Conservation (phyloP, 1,140 invertebrate genomes). For the Mactra quadrangularis region DNA sequence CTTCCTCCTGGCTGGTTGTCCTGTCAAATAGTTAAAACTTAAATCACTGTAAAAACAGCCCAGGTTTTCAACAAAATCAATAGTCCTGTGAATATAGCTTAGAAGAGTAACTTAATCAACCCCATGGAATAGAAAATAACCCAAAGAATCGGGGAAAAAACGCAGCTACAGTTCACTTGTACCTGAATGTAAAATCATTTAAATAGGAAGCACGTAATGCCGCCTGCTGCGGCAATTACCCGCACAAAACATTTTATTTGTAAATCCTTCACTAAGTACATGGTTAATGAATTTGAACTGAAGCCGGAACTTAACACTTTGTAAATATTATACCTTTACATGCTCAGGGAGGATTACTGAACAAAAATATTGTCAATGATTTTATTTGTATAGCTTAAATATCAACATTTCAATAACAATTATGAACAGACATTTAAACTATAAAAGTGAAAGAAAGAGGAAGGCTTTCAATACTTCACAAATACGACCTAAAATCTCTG, state of each 20-base stretch:
- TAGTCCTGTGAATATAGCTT: no score
- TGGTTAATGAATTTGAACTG: slow-evolving; percentile 15
- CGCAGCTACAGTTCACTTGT: no score
- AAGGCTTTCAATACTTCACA: no score
- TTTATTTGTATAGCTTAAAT: slow-evolving; percentile 41
- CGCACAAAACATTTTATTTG: slow-evolving; percentile 44
- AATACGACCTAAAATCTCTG: no score
- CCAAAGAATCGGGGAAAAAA: no score
- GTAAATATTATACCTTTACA: slow-evolving; percentile 36
- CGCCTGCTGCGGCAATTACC: slow-evolving; percentile 42
- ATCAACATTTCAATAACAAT: neutral
- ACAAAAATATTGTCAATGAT: slow-evolving; percentile 29
- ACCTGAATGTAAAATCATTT: no score
- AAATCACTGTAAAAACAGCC: slow-evolving; percentile 27
- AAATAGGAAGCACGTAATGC: slow-evolving; percentile 21
- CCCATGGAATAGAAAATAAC: no score
- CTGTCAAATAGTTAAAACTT: neutral
- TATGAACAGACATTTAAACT: no score
- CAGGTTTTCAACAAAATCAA: no score
- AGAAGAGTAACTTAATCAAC: no score
- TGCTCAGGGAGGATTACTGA: slow-evolving; percentile 1
- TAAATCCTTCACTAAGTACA: slow-evolving; percentile 22
- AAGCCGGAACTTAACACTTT: slow-evolving; percentile 22
- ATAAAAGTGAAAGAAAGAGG: no score
- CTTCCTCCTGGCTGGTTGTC: neutral